A percentile compares a stretch with the other conserved stretches of the same genome.
These are phyloP conservation scores for Melanotaenia duboulayi DNA, from an alignment of 2,113 vertebrate genomes.

Conservation along the genomic window DNA sequence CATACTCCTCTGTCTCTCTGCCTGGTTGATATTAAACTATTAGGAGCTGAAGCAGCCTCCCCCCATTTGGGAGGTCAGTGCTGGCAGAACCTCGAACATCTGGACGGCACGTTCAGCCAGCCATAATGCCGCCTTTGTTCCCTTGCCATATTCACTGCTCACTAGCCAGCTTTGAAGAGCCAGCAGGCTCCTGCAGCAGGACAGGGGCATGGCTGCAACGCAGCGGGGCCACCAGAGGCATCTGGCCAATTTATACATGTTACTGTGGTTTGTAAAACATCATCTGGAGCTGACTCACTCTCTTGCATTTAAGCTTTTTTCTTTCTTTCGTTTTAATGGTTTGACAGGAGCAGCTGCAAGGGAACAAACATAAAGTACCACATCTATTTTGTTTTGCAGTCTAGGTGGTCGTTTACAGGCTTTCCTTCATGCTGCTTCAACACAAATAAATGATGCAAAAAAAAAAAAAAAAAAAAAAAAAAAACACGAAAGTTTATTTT, in stretches of 20 bases:
- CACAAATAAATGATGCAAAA: slow-evolving; percentile 7
- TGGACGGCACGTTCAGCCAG: slow-evolving; percentile 86
- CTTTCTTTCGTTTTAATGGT: background rate
- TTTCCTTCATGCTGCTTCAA: slow-evolving; percentile 2
- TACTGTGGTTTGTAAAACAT: slow-evolving; percentile 55
- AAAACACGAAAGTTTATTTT: slow-evolving; percentile 11
- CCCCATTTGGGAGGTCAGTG: slow-evolving; percentile 72
- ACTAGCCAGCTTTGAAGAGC: slow-evolving; percentile 75
- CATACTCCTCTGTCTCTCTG: slow-evolving; percentile 14
- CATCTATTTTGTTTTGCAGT: slow-evolving; percentile 9
- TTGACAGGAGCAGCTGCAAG: slow-evolving; percentile 32
- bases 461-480: too few species aligned
- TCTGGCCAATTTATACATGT: slow-evolving; percentile 50
- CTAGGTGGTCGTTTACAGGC: slow-evolving; percentile 28
- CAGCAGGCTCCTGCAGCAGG: slow-evolving; percentile 66
- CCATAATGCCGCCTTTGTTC: slow-evolving; percentile 86
- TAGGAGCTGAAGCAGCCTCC: slow-evolving; percentile 61
- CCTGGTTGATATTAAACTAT: slow-evolving; percentile 76
- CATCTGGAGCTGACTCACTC: slow-evolving; percentile 50
- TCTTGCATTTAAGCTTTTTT: slow-evolving; percentile 13
- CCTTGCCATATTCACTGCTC: slow-evolving; percentile 77
- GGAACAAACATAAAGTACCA: slow-evolving; percentile 3
- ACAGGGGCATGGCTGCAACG: slow-evolving; percentile 65
- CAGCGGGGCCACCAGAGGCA: slow-evolving; percentile 55
- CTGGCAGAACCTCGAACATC: slow-evolving; percentile 83